phyloP scores from a whole-genome alignment of 1,140 invertebrate species.

The Caenorhabditis inopinata region DNA sequence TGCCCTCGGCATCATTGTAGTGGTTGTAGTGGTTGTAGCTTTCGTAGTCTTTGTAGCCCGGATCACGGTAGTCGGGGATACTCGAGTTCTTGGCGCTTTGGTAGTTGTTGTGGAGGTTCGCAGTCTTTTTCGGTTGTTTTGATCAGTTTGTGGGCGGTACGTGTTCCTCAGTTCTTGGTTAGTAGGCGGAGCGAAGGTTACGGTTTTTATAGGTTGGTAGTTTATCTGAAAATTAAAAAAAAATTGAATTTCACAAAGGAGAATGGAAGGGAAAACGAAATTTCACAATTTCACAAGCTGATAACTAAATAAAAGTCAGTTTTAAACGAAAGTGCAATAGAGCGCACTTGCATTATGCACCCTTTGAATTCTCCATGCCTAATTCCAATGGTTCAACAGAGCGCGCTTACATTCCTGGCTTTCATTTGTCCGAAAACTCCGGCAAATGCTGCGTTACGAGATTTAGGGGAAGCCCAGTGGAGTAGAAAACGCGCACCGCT shows the following conservation, averaged over 20 bases:
- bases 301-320: too few species aligned
- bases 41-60: slow-evolving; percentile 36
- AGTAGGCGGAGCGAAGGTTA: slow-evolving; percentile 2
- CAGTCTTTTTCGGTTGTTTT: slow-evolving; percentile 29
- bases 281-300: neutral
- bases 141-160: neutral
- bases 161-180: neutral
- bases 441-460: too few species aligned
- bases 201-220: neutral
- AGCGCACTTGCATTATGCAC: neutral
- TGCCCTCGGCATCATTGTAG: neutral
- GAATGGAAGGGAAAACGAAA: neutral
- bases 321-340: neutral
- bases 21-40: slow-evolving; percentile 39
- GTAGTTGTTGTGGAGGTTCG: slow-evolving; percentile 29
- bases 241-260: neutral
- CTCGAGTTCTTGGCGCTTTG: slow-evolving; percentile 7
- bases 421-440: too few species aligned
- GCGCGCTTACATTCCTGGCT: too few species aligned
- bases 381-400: too few species aligned
- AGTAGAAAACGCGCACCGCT: too few species aligned
- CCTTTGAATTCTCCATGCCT: too few species aligned
- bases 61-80: slow-evolving; percentile 2
- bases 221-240: slow-evolving; percentile 14
- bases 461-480: too few species aligned